Base-by-base conservation (phyloP, 1,140 invertebrate genomes). In the Patella vulgata region DNA sequence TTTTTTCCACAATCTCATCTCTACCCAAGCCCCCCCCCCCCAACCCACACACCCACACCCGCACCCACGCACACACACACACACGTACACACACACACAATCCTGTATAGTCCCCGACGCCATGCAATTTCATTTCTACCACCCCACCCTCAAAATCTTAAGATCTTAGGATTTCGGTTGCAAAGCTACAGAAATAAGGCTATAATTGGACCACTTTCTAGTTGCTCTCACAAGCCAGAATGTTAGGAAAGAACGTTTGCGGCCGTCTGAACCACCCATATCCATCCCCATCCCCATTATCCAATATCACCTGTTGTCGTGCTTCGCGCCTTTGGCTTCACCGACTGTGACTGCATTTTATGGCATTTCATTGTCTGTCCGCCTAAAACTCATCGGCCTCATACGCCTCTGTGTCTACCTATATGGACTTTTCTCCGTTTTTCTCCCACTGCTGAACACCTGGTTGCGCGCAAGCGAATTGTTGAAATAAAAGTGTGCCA, bases 11-110 rank as follows among this genome's bases (percentile, higher is more conserved):
- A 46, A 19, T 36, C 31, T 30, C 21, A 40, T 58, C 1, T 21
- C 12, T 23, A 17, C 1, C 19, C 12, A 48, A 11, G 25, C 46
- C 11, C 21, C 12, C 25, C 1, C 12, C 12, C 46, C 1, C 21
- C 1, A 12, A 48, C 19, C 25, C 21, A 21, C n/a, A 48, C 19
- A n/a, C 46, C 0, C 12, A 48, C 21, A 48, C 12, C 1, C 46
- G 25, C 44, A 47, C 44, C 17, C 44, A 47, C 44, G 25, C 44
- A 47, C 44, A 1, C 0, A 47, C 44, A 47, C 44, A 47, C 39
- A 40, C 4, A 17, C 46, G 12, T 25, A 17, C 46, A 17, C 46
- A 17, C 46, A 17, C 46, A 17, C 46, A 17, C 39, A 40, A 11
- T 11, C 11, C 17, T 23, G 1, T 23, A 47, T 23, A 47, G 17